Percentiles rank a stretch among this genome's conserved stretches.
phyloP scores from a whole-genome alignment of 2,888 invertebrate genomes.

The Drosophila neotestacea region DNA sequence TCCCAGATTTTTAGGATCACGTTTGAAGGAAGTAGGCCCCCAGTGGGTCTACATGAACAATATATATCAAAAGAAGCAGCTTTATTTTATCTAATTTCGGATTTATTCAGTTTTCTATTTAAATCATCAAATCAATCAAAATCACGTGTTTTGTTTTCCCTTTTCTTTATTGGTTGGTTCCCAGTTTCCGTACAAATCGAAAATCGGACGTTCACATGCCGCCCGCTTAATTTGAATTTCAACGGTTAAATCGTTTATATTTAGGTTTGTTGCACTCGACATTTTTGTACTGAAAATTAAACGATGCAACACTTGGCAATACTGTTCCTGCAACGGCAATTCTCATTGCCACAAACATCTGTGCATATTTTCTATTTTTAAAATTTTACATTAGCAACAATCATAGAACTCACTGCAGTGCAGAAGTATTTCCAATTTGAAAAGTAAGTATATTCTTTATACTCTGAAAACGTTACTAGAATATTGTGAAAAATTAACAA shows the following conservation, averaged over 20 bases:
- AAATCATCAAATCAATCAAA: too few species aligned
- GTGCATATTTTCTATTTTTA: constrained; percentile 66
- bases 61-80: too few species aligned
- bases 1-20: too few species aligned
- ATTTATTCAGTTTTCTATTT: too few species aligned
- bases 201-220: constrained; percentile 62
- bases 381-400: constrained; percentile 45
- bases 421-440: constrained; percentile 40
- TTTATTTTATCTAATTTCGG: too few species aligned
- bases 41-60: too few species aligned
- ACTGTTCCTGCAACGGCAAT: constrained; percentile 33
- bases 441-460: constrained; percentile 35
- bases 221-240: constrained; percentile 54
- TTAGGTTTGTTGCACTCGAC: background rate
- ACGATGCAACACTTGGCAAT: constrained; percentile 28
- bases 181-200: too few species aligned
- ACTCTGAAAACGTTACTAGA: background rate
- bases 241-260: constrained; percentile 9
- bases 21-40: too few species aligned
- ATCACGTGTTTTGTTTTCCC: too few species aligned
- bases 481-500: background rate
- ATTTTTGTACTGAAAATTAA: constrained; percentile 13
- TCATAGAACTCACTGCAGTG: constrained; percentile 36
- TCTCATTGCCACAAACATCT: constrained; percentile 42
- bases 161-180: too few species aligned